These are phyloP conservation scores for Branchipolynoe longqiensis DNA, from an alignment of 2,888 invertebrate genomes.

Conservation along the genomic window DNA sequence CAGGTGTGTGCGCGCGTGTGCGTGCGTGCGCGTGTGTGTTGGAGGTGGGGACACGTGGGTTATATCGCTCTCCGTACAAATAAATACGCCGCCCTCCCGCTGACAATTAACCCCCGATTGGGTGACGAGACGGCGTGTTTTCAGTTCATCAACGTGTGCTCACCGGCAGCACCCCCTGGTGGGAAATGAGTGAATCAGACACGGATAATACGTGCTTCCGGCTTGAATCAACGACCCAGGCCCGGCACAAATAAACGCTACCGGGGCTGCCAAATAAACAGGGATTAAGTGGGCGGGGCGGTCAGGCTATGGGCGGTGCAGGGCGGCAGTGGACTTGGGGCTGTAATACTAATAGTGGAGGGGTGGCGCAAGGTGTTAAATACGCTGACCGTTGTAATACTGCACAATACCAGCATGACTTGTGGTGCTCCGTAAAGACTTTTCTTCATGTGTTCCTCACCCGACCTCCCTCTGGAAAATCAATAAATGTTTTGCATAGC, in stretches of 20 bases:
- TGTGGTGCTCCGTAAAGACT: not conserved
- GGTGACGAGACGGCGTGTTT: slow-evolving; percentile 2
- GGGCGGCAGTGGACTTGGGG: not conserved
- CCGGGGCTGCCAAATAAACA: not conserved
- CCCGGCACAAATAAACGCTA: not conserved
- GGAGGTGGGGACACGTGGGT: no score
- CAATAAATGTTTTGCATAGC: no score
- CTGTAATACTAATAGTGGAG: no score
- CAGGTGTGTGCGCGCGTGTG: no score
- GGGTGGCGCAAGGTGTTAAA: no score
- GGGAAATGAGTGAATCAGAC: not conserved
- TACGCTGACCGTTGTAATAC: no score
- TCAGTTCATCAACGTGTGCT: not conserved
- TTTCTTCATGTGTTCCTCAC: no score
- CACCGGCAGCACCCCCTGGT: slow-evolving; percentile 6
- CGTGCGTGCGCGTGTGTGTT: no score
- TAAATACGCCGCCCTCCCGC: no score
- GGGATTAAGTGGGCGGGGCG: not conserved
- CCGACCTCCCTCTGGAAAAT: no score
- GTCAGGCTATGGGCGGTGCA: not conserved
- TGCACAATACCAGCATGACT: no score
- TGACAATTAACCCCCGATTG: slow-evolving; percentile 6
- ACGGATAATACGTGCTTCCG: not conserved
- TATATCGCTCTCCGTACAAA: no score
- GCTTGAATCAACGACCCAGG: not conserved